Evolutionary conservation across 2,797 vertebrate species (phyloP).

Genomic region (Harpagifer antarcticus): DNA sequence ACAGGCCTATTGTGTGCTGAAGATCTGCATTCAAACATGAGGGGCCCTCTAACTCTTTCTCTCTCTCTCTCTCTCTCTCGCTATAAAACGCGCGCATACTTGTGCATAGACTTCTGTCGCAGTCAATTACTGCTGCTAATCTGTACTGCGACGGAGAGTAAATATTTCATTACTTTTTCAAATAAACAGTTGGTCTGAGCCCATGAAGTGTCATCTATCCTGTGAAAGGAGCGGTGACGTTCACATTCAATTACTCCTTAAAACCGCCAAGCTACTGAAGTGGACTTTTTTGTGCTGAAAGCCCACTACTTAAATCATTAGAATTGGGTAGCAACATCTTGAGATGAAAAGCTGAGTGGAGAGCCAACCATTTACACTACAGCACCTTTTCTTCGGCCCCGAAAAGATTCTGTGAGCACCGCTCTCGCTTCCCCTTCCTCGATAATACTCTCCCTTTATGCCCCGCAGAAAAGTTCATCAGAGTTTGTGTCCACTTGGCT

Average conservation of each 20-base stretch:
- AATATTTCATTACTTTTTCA: slow-evolving; percentile 99
- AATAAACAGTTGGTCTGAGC: slow-evolving; percentile 98
- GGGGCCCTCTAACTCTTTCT: slow-evolving; percentile 89
- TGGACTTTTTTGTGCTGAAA: slow-evolving; percentile 68
- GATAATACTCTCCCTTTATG: slow-evolving; percentile 25
- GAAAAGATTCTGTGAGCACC: slow-evolving; percentile 27
- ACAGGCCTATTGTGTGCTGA: slow-evolving; percentile 91
- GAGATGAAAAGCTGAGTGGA: slow-evolving; percentile 70
- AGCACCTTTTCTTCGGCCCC: slow-evolving; percentile 58
- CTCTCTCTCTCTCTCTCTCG: slow-evolving; percentile 40
- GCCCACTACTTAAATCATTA: slow-evolving; percentile 75
- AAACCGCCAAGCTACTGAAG: slow-evolving; percentile 70
- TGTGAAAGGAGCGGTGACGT: slow-evolving; percentile 75
- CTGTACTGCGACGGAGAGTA: slow-evolving; percentile 98
- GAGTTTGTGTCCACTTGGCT: slow-evolving; percentile 32
- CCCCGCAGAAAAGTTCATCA: slow-evolving; percentile 49
- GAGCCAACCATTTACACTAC: slow-evolving; percentile 69
- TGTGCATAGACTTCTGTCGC: slow-evolving; percentile 87
- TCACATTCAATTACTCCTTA: slow-evolving; percentile 75
- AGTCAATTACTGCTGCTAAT: slow-evolving; percentile 99
- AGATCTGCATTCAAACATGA: slow-evolving; percentile 97
- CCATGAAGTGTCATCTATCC: slow-evolving; percentile 95
- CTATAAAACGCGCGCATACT: slow-evolving; percentile 73
- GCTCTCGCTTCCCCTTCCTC: slow-evolving; percentile 20
- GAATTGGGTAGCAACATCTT: slow-evolving; percentile 71